phyloP scores from a whole-genome alignment of 2,113 vertebrate species.

The Sardina pilchardus region DNA sequence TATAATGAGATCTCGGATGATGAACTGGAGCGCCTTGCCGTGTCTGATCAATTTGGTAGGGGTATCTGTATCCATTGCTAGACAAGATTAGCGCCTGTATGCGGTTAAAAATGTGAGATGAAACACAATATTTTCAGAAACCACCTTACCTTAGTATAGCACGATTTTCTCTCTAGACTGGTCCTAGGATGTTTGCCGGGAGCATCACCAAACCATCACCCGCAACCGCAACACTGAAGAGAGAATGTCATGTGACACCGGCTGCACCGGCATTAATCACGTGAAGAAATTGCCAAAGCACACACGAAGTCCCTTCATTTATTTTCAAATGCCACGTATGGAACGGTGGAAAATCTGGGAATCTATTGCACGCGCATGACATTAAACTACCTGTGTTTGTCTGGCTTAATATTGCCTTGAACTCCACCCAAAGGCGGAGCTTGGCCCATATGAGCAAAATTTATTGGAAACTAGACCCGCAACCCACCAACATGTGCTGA shows the following conservation, averaged over 20 bases:
- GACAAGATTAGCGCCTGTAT: not conserved
- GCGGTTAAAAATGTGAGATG: not conserved
- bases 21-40: not conserved
- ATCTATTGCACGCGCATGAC: not conserved
- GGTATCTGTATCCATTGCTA: not conserved
- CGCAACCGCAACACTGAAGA: constrained; percentile 19
- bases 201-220: constrained; percentile 5
- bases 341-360: not conserved
- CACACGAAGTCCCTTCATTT: not conserved
- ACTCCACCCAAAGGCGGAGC: not conserved
- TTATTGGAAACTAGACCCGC: not conserved
- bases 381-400: not conserved
- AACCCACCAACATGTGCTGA: not conserved
- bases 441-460: not conserved
- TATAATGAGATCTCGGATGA: not conserved
- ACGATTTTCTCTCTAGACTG: not conserved
- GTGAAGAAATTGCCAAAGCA: constrained; percentile 17
- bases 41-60: not conserved
- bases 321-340: not conserved
- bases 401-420: not conserved
- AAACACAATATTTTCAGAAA: not conserved
- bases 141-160: not conserved
- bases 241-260: constrained; percentile 51
- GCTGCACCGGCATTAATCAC: constrained; percentile 36
- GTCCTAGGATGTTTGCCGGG: not conserved